Evolutionary conservation across 2,113 vertebrate genomes (phyloP).

Genomic region (Tor tambroides): DNA sequence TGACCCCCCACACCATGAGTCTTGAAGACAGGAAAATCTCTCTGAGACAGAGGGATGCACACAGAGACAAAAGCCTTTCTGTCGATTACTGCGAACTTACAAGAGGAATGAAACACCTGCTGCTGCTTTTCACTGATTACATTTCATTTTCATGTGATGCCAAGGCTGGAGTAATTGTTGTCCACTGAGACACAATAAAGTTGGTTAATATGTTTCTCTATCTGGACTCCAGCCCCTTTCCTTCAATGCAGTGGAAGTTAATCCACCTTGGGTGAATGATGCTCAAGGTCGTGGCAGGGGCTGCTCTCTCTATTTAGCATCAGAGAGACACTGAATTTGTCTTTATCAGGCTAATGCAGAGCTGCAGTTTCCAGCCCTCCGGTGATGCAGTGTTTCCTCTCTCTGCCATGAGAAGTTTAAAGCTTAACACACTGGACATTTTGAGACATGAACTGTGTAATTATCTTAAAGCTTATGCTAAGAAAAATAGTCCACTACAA

Average conservation of each 20-base stretch:
- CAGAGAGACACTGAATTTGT: constrained; percentile 30
- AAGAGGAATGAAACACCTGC: constrained; percentile 32
- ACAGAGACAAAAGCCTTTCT: constrained; percentile 17
- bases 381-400: constrained; percentile 12
- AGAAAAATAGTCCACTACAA: not conserved
- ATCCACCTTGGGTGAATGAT: constrained; percentile 35
- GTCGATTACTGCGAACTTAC: constrained; percentile 2
- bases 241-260: constrained; percentile 38
- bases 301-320: constrained; percentile 26
- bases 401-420: not conserved
- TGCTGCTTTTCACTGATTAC: constrained; percentile 32
- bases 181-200: constrained; percentile 33
- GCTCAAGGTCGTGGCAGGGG: constrained; percentile 14
- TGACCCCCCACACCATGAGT: constrained; percentile 12
- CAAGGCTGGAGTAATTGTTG: constrained; percentile 32
- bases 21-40: constrained; percentile 7
- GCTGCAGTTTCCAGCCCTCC: constrained; percentile 25
- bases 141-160: constrained; percentile 34
- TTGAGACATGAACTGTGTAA: not conserved
- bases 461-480: not conserved
- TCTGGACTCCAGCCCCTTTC: constrained; percentile 13
- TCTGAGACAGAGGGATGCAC: constrained; percentile 3
- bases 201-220: constrained; percentile 32
- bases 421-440: not conserved
- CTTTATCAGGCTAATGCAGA: constrained; percentile 40